A percentile compares a stretch with the other conserved stretches of the same genome.
These are phyloP conservation scores for Rhingia rostrata DNA, from an alignment of 2,888 invertebrate genomes.

Conservation along the genomic window DNA sequence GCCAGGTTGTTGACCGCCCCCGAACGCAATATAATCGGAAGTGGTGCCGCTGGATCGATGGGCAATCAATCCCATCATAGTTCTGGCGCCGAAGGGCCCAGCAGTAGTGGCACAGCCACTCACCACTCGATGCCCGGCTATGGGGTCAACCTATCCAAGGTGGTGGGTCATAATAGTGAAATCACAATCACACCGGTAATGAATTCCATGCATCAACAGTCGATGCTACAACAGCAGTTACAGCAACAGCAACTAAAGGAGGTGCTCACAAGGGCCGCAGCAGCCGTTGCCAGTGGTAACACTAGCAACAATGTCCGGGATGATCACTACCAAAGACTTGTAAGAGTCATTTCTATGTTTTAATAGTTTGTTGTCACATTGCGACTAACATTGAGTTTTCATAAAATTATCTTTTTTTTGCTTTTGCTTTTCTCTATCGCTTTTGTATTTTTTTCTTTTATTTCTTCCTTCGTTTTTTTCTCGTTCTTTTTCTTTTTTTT, in stretches of 20 bases:
- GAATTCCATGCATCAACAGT: slow-evolving; percentile 74
- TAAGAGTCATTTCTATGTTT: slow-evolving; percentile 56
- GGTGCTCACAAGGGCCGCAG: slow-evolving; percentile 59
- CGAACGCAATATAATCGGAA: slow-evolving; percentile 80
- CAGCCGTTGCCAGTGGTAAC: slow-evolving; percentile 44
- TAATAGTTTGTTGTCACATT: neutral
- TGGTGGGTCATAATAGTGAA: slow-evolving; percentile 83
- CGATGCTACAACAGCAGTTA: slow-evolving; percentile 75
- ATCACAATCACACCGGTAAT: slow-evolving; percentile 86
- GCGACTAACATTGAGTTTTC: neutral
- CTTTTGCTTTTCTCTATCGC: slow-evolving; percentile 62
- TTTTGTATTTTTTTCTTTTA: slow-evolving; percentile 65
- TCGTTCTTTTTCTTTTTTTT: slow-evolving; percentile 2
- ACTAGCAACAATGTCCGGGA: slow-evolving; percentile 57
- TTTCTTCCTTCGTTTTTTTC: slow-evolving; percentile 28
- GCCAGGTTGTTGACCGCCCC: slow-evolving; percentile 90
- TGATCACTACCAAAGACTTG: slow-evolving; percentile 74
- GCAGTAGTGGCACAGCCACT: slow-evolving; percentile 25
- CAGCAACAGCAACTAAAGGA: slow-evolving; percentile 73
- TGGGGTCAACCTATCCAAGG: slow-evolving; percentile 82
- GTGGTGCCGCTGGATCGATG: slow-evolving; percentile 29
- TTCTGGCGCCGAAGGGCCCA: slow-evolving; percentile 27
- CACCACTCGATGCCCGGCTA: slow-evolving; percentile 63
- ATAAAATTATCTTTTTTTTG: slow-evolving; percentile 10
- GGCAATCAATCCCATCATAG: slow-evolving; percentile 45